These are phyloP conservation scores for Trichonephila inaurata DNA, from an alignment of 1,140 invertebrate species.

Conservation along the genomic window DNA sequence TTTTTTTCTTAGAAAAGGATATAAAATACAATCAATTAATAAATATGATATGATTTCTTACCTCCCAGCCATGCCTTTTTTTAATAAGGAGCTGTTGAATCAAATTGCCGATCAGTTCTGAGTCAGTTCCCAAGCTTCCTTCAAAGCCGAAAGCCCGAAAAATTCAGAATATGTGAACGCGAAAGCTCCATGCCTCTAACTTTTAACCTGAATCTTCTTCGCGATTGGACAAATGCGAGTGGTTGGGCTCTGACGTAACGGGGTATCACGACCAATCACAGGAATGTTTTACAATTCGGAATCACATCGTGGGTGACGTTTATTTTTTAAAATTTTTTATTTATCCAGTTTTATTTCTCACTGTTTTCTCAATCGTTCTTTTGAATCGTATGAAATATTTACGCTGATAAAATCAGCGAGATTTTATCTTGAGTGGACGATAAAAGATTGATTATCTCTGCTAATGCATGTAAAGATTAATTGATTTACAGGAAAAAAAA, in stretches of 20 bases:
- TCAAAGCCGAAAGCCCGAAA: constrained; percentile 29
- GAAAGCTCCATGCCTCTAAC: constrained; percentile 58
- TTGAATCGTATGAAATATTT: constrained; percentile 23
- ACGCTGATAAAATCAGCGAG: neutral
- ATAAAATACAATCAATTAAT: too few relatives aligned
- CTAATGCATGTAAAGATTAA: neutral
- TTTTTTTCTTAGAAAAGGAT: too few relatives aligned
- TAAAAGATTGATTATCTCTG: neutral
- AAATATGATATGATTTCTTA: neutral
- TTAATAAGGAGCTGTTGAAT: neutral
- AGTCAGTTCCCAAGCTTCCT: neutral
- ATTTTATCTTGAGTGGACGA: constrained; percentile 35
- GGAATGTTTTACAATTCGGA: constrained; percentile 46
- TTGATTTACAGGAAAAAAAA: neutral
- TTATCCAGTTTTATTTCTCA: constrained; percentile 27
- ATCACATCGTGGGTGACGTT: constrained; percentile 63
- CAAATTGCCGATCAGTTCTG: neutral
- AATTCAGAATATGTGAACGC: constrained; percentile 60
- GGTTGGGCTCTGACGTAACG: constrained; percentile 51
- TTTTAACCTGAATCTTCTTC: constrained; percentile 46
- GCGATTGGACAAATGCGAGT: constrained; percentile 36
- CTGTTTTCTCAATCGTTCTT: constrained; percentile 6
- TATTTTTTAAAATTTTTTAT: neutral
- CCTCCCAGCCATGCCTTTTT: constrained; percentile 9
- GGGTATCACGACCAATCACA: neutral